These are phyloP conservation scores for Apantesis nais DNA, from an alignment of 2,888 invertebrate species.

Conservation along the genomic window DNA sequence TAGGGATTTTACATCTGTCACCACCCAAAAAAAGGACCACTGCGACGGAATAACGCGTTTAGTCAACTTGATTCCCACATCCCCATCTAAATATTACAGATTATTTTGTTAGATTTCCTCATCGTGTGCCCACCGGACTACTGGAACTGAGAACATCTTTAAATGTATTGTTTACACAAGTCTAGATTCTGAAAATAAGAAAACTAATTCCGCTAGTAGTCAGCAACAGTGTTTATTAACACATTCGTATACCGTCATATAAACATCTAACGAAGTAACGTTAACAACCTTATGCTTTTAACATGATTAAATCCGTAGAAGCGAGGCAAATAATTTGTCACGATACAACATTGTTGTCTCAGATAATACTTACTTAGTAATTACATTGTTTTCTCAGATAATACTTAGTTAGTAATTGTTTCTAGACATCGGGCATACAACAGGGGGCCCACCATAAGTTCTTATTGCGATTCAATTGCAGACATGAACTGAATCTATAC, in stretches of 20 bases:
- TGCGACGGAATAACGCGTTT: neutral
- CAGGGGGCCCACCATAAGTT: no score
- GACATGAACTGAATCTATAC: no score
- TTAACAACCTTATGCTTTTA: slow-evolving; percentile 33
- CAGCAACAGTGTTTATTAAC: slow-evolving; percentile 13
- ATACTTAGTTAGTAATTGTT: slow-evolving; percentile 11
- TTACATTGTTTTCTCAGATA: slow-evolving; percentile 17
- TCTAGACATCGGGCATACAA: neutral
- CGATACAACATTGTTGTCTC: slow-evolving; percentile 18
- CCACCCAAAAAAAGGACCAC: no score
- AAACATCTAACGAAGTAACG: slow-evolving; percentile 22
- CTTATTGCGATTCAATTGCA: no score
- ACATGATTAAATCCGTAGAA: slow-evolving; percentile 34
- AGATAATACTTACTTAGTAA: slow-evolving; percentile 14
- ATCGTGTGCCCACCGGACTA: neutral
- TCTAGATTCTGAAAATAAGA: slow-evolving; percentile 1
- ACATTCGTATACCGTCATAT: slow-evolving; percentile 8
- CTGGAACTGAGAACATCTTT: neutral
- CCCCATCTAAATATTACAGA: neutral
- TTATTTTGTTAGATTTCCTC: neutral
- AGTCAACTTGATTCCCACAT: neutral
- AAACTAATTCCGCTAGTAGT: slow-evolving; percentile 6
- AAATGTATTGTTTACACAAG: neutral
- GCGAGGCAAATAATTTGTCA: slow-evolving; percentile 13
- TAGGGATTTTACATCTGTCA: no score